Percentiles rank a stretch among this genome's conserved stretches.
Conservation (phyloP, 2,888 invertebrate genomes). For the Lasioglossum marginatum region DNA sequence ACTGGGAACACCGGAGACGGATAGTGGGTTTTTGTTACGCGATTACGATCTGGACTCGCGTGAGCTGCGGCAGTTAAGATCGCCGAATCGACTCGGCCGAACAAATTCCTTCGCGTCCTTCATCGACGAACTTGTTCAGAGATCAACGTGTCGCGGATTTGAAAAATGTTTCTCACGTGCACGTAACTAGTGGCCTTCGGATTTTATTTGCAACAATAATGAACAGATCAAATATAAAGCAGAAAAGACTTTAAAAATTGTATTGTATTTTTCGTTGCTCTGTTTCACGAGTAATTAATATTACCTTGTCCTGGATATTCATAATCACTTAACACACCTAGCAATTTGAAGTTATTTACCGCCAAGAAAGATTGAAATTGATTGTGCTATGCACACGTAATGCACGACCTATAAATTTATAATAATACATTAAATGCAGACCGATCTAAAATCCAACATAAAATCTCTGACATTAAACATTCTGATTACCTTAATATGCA, state of each 20-base stretch:
- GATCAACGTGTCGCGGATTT: background rate
- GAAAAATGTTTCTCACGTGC: background rate
- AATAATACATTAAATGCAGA: background rate
- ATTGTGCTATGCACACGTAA: background rate
- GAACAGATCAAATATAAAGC: background rate
- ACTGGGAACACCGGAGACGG: background rate
- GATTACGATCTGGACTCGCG: slow-evolving; percentile 49
- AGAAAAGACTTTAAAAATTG: background rate
- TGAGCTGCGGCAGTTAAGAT: slow-evolving; percentile 42
- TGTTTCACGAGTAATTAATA: background rate
- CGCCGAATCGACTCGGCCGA: slow-evolving; percentile 9
- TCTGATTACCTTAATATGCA: background rate
- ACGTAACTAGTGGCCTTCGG: background rate
- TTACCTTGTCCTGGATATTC: background rate
- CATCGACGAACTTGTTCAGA: background rate
- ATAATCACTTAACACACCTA: background rate
- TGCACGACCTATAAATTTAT: background rate
- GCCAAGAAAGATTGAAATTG: background rate
- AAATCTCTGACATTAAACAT: background rate
- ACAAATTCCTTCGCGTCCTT: background rate
- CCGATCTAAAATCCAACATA: background rate
- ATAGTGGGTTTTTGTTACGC: slow-evolving; percentile 37
- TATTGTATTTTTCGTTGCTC: background rate
- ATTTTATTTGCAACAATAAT: background rate
- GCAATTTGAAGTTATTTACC: background rate